Percentiles rank a stretch among this genome's conserved stretches.
Evolutionary conservation across 2,797 vertebrate genomes (phyloP).

Genomic region (Megaceryle alcyon): DNA sequence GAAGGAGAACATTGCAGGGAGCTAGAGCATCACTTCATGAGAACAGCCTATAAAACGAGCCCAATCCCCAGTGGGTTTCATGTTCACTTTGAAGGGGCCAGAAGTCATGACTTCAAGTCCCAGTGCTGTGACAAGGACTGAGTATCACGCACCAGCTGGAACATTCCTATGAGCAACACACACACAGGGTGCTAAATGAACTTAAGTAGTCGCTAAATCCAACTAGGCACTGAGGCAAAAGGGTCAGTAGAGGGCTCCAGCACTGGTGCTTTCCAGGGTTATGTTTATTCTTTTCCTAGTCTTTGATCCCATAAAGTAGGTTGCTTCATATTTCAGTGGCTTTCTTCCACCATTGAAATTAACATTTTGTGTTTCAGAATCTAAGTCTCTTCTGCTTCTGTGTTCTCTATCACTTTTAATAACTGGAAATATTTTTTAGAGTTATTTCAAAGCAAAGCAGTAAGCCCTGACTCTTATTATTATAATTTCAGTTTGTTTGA

Average conservation of each 20-base stretch:
- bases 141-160: background rate
- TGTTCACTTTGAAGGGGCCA: background rate
- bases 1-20: background rate
- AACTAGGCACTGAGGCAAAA: background rate
- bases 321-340: background rate
- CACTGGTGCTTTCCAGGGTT: background rate
- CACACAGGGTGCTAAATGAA: background rate
- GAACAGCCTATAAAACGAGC: background rate
- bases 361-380: background rate
- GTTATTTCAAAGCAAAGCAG: background rate
- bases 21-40: background rate
- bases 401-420: background rate
- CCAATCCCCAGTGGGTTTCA: background rate
- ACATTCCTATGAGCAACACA: fast-evolving
- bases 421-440: background rate
- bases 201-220: background rate
- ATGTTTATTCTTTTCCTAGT: background rate
- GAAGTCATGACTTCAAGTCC: background rate
- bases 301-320: background rate
- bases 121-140: background rate
- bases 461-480: background rate
- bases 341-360: background rate
- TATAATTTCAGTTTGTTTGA: background rate
- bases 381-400: background rate
- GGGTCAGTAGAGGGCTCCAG: background rate